These are phyloP conservation scores for Gari tellinella DNA, from an alignment of 2,888 invertebrate genomes.

Conservation along the genomic window DNA sequence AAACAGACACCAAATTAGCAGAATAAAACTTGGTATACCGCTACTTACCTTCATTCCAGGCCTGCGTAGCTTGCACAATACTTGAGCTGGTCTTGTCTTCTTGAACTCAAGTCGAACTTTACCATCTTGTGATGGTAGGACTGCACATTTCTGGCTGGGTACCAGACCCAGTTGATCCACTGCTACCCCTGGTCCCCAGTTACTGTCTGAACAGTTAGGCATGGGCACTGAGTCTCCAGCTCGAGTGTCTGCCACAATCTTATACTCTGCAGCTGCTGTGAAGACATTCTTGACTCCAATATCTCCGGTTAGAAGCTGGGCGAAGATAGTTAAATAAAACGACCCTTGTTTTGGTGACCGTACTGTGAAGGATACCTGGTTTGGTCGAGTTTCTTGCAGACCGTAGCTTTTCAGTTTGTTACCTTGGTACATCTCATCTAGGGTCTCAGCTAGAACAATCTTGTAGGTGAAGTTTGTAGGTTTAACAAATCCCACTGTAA, in stretches of 20 bases:
- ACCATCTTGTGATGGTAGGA: slow-evolving; percentile 73
- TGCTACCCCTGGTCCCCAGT: slow-evolving; percentile 84
- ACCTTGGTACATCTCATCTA: slow-evolving; percentile 80
- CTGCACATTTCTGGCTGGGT: slow-evolving; percentile 78
- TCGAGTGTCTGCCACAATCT: slow-evolving; percentile 80
- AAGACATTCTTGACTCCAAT: slow-evolving; percentile 83
- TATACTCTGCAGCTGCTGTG: slow-evolving; percentile 84
- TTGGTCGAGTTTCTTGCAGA: slow-evolving; percentile 82
- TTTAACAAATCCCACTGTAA: slow-evolving; percentile 82
- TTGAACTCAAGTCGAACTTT: slow-evolving; percentile 87
- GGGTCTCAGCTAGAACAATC: slow-evolving; percentile 78
- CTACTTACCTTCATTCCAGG: slow-evolving; percentile 76
- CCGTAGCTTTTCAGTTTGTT: slow-evolving; percentile 82
- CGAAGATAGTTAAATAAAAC: slow-evolving; percentile 84
- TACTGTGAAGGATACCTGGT: slow-evolving; percentile 82
- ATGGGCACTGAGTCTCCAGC: slow-evolving; percentile 80
- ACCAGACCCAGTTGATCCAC: slow-evolving; percentile 83
- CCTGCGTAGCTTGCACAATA: slow-evolving; percentile 82
- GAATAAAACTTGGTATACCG: too few species aligned
- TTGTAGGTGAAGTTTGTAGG: slow-evolving; percentile 84
- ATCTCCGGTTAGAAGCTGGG: slow-evolving; percentile 81
- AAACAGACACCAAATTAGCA: too few species aligned
- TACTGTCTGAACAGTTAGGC: slow-evolving; percentile 83
- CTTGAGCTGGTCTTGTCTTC: slow-evolving; percentile 90
- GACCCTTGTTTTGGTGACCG: slow-evolving; percentile 79